Evolutionary conservation across 2,888 invertebrate species (phyloP).

Genomic region (Philopedon plagiatum): DNA sequence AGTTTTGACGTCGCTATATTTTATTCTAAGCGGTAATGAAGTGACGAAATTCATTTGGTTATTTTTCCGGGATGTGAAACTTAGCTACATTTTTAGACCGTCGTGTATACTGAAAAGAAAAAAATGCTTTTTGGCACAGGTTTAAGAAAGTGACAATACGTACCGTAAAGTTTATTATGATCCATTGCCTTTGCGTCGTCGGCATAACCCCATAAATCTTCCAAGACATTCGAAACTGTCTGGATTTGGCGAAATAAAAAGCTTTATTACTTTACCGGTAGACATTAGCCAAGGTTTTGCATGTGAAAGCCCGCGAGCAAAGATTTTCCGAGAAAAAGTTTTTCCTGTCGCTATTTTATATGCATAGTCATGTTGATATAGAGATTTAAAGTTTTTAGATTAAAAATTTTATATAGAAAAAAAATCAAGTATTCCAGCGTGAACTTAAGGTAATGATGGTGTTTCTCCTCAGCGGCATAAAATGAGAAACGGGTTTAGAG

Average conservation of each 20-base stretch:
- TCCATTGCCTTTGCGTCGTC: slow-evolving; percentile 45
- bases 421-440: too few relatives aligned
- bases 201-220: slow-evolving; percentile 49
- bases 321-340: slow-evolving; percentile 15
- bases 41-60: too few relatives aligned
- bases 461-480: too few relatives aligned
- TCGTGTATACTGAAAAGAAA: too few relatives aligned
- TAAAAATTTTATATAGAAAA: not conserved
- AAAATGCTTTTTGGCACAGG: slow-evolving; percentile 3
- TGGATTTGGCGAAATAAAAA: slow-evolving; percentile 49
- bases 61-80: too few relatives aligned
- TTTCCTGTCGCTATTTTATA: slow-evolving; percentile 10
- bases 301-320: slow-evolving; percentile 38
- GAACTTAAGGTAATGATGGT: too few relatives aligned
- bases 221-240: slow-evolving; percentile 48
- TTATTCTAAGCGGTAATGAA: too few relatives aligned
- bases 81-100: too few relatives aligned
- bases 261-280: slow-evolving; percentile 49
- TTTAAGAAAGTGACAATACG: slow-evolving; percentile 45
- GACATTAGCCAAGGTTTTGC: slow-evolving; percentile 42
- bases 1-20: too few relatives aligned
- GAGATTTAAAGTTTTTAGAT: not conserved
- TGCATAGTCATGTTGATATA: slow-evolving; percentile 12
- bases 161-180: slow-evolving; percentile 44
- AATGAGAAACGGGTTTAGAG: too few relatives aligned